Evolutionary conservation across 1,140 invertebrate genomes (phyloP), one percentile per base, ranked within the genome.

Genomic region (Physella acuta): DNA sequence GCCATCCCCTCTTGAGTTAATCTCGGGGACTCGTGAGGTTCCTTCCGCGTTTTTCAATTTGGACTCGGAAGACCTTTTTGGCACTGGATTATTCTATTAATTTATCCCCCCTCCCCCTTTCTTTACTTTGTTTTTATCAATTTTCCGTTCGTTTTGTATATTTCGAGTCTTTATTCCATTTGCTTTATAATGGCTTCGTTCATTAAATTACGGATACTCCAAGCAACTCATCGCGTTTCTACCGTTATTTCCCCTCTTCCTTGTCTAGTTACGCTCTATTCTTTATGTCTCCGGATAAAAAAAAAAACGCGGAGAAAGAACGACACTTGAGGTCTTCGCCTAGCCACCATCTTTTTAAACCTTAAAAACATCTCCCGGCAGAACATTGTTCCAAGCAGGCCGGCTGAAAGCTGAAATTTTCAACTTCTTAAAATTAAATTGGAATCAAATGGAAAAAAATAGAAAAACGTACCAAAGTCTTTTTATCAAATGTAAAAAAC

Each of bases 31-130:
- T 44, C 59, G 26, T 39, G 36, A 61, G 36, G 34, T 61, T 24
- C 37, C 59, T 36, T 44, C 59, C 59, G 59, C 34, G 37, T 34
- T 37, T 61, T 61, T 61, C 59, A 61, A 61, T 61, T 39, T 61
- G 59, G 59, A 44, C 59, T 24, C 3, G 2, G 59, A 44, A 61
- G 59, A 52, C 28, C 65, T n/a, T 58, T 37, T 59, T 59, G 39
- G 2, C 20, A 30, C 33, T 52, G 1, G 0, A 36, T 34, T 11
- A 51, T 63, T 49, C 34, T 62, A 20, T 44, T 49, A 11, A 5
- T 26, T 14, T 49, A 44, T 49, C 37, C 33, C 59, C 31, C 28
- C 2, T 61, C 33, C 37, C 20, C 33, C 20, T n/a, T 34, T 14
- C 20, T 5, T 26, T 36, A 2, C 37, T 37, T 30, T 63, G 2